Evolutionary conservation across 2,113 vertebrate species (phyloP).

Genomic region (Phodopus roborovskii): DNA sequence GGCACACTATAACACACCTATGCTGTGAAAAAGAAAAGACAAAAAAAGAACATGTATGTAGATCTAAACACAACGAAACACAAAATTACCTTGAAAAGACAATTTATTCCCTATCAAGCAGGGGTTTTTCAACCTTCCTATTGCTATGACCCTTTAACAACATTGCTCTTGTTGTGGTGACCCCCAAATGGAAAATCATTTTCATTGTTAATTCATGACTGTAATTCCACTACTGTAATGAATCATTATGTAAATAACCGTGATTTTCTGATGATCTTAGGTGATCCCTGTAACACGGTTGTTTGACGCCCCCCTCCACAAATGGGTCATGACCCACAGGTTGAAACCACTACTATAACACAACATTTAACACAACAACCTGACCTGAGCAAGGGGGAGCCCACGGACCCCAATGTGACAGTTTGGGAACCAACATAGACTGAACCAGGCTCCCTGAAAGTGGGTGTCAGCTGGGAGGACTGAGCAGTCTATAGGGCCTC

Average conservation of each 20-base stretch:
- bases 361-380: conserved; percentile 35
- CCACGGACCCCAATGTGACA: too few species aligned
- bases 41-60: background rate
- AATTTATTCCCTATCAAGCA: background rate
- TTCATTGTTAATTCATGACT: background rate
- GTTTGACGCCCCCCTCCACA: background rate
- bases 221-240: background rate
- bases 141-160: background rate
- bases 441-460: too few species aligned
- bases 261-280: background rate
- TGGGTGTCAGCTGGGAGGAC: too few species aligned
- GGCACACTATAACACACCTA: background rate
- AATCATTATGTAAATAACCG: background rate
- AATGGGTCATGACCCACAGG: background rate
- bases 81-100: background rate
- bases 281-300: background rate
- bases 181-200: background rate
- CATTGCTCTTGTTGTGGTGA: background rate
- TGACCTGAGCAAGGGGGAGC: too few species aligned
- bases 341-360: background rate
- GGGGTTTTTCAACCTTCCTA: background rate
- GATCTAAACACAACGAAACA: conserved; percentile 1
- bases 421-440: too few species aligned
- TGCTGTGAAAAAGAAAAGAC: background rate
- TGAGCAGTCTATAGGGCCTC: too few species aligned